phyloP scores from a whole-genome alignment of 2,888 invertebrate genomes.

The Cyaniris semiargus region DNA sequence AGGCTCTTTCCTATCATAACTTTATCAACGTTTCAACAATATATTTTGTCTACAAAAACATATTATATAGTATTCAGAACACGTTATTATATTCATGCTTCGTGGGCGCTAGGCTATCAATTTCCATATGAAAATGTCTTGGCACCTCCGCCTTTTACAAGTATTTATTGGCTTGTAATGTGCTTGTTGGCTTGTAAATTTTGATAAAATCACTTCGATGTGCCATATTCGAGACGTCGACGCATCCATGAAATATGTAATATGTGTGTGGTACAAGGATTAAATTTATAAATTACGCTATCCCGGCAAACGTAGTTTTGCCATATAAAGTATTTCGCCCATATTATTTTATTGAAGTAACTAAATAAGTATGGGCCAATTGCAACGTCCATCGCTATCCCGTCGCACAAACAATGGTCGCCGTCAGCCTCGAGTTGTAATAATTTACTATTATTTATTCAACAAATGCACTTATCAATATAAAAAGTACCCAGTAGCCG shows the following conservation, averaged over 20 bases:
- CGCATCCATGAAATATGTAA: not conserved
- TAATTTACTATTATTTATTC: too few relatives aligned
- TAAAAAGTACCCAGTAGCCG: too few relatives aligned
- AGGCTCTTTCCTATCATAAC: not conserved
- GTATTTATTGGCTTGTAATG: conserved; percentile 7
- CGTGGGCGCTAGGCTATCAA: not conserved
- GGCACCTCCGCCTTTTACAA: not conserved
- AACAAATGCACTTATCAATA: too few relatives aligned
- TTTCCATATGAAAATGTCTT: conserved; percentile 5
- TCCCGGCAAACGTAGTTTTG: too few relatives aligned
- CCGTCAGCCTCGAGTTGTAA: too few relatives aligned
- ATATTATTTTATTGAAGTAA: too few relatives aligned
- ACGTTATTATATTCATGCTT: not conserved
- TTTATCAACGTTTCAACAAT: conserved; percentile 11
- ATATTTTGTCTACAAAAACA: not conserved
- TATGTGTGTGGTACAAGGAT: too few relatives aligned
- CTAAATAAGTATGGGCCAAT: too few relatives aligned
- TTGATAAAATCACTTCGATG: not conserved
- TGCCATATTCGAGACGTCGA: not conserved
- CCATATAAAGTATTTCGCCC: too few relatives aligned
- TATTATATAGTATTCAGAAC: not conserved
- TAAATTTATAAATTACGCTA: too few relatives aligned
- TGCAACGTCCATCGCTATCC: too few relatives aligned
- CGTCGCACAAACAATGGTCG: too few relatives aligned
- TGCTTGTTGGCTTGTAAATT: conserved; percentile 7